Base-by-base conservation (phyloP, 2,797 vertebrate genomes). In the Chelon labrosus region DNA sequence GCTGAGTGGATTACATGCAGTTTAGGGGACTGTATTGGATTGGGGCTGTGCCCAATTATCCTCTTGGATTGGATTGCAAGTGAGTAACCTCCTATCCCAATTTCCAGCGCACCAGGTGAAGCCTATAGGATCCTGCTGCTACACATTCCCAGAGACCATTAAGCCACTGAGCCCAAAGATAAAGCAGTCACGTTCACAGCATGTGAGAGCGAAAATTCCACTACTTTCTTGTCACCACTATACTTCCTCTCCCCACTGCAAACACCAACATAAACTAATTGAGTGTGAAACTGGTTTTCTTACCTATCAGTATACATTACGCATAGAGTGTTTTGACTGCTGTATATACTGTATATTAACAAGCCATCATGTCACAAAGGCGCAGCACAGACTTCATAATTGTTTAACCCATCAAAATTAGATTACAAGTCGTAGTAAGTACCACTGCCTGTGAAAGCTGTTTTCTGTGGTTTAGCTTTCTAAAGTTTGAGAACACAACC, bases 1-100 rank as follows among this genome's bases (percentile, higher is more conserved):
- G 76, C 85, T 93, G 92, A 95, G 92, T 94, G 93, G 93, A 95
- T 95, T 95, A 95, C 93, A 93, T 91, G 88, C 91, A 92, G 91
- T 94, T 94, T 89, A 94, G 84, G 85, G 77, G 80, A 89, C 85
- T 90, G 88, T 80, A 93, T 92, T 94, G 90, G 91, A 93, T 93
- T 92, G 86, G 80, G 87, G 87, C 87, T 83, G 80, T 84, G 85
- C 77, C 88, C 92, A 92, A 91, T 94, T 94, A 94, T 94, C 85
- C 83, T 79, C 64, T 77, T 87, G 81, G 80, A 92, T 89, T 88
- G 89, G 88, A 92, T 89, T 91, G 89, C 84, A 84, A 88, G 82
- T 90, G 92, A 88, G 87, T 75, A 85, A 88, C 90, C 84, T 91
- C 87, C 90, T 82, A 80, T 93, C 78, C 91, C 87, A 92, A 88